Base-by-base conservation (phyloP, 2,113 vertebrate genomes). In the Myotis lucifugus region DNA sequence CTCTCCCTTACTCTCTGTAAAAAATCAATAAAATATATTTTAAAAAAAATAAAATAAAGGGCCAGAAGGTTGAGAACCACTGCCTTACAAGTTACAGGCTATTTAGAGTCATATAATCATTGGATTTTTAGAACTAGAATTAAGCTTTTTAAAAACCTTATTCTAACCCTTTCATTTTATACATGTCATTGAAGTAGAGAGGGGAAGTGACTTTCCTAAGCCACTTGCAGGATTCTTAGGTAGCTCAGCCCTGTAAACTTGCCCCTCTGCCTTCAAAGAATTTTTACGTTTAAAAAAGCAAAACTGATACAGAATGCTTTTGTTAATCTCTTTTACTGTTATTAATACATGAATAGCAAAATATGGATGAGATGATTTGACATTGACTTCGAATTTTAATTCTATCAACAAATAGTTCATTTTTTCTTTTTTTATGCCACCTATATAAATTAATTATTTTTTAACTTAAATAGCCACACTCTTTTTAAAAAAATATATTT, bases 211-310 rank as follows among this genome's bases (percentile, higher is more conserved):
- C 48, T 91, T 91, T 56, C 48, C 23, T 90, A 37, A 89, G 37
- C 78, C 37, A 56, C 32, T 90, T 81, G 32, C 48, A 81, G 67
- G 46, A 81, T 74, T 85, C 56, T 48, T 67, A 32, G 25, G 10
- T 76, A 82, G 32, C 13, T 76, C 37, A 82, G 59, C 27, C 48
- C 69, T 9, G 3, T 8, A 52, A n/a, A 59, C 9, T 27, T 77
- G 17, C 89, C 17, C 59, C 21, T 81, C 27, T 90, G 64, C 46
- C 54, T 79, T 94, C 32, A 74, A 67, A 94, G 18, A 94, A 72
- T 40, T 84, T 96, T 88, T 91, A 27, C 42, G 73, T 32, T 66
- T 84, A 66, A 11, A 40, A 54, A 85, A 32, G 9, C 77, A 84
- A 66, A 70, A 40, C 21, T 48, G 52, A 46, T 66, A 72, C 34